Evolutionary conservation across 1,140 invertebrate species (phyloP).

Genomic region (Bombus soroeensis): DNA sequence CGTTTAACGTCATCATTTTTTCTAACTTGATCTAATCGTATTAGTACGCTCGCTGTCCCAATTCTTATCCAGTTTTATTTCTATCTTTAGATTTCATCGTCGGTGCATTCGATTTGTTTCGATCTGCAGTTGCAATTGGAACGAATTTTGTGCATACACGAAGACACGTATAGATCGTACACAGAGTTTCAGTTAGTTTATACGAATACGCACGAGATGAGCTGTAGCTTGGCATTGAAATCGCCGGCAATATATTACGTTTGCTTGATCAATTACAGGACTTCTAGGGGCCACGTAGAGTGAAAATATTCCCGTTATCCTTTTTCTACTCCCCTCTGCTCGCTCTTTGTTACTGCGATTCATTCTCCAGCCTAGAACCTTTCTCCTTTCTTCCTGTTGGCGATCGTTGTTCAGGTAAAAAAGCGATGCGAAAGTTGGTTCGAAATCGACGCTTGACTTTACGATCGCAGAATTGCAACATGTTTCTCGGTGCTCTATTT

Average conservation of each 20-base stretch:
- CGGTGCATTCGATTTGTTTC: neutral
- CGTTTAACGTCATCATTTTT: too few species aligned
- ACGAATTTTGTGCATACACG: neutral
- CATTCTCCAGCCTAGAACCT: neutral
- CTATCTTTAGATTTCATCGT: too few species aligned
- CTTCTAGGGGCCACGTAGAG: slow-evolving; percentile 35
- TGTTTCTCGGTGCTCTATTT: neutral
- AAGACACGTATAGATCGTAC: neutral
- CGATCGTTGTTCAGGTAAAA: slow-evolving; percentile 9
- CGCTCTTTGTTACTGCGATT: neutral
- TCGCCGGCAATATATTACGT: neutral
- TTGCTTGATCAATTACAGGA: slow-evolving; percentile 53
- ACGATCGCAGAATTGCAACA: too few species aligned
- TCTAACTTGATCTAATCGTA: too few species aligned
- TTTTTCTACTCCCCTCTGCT: neutral
- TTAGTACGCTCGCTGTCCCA: too few species aligned
- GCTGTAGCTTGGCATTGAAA: neutral
- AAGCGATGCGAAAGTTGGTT: neutral
- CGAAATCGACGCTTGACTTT: neutral
- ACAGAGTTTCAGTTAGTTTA: neutral
- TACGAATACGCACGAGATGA: neutral
- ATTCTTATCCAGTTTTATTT: too few species aligned
- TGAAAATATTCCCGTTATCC: slow-evolving; percentile 24
- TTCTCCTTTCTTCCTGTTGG: slow-evolving; percentile 21
- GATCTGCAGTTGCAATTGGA: too few species aligned